Base-by-base conservation (phyloP, 2,113 vertebrate genomes). In the Microtus richardsoni region DNA sequence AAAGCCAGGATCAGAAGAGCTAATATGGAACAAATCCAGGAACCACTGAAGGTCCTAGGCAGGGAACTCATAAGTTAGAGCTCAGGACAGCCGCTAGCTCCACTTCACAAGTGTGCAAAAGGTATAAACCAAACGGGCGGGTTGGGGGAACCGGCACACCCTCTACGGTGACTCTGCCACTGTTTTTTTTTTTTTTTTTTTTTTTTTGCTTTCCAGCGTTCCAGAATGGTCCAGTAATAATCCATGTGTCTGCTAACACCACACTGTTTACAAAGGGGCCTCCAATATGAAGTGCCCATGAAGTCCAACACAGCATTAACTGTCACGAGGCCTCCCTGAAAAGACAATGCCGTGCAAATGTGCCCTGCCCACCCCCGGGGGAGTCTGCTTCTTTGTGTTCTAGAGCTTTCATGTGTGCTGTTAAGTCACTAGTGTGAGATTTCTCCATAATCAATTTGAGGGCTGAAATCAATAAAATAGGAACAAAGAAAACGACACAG, bases 281-380 rank as follows among this genome's bases (percentile, higher is more conserved):
- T 93, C 77, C 80, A 84, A 92, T 49, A 85, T 6, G 78, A 44
- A 82, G 49, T 91, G 82, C 33, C 82, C 94, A 11, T 92, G 44
- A 58, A 82, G 52, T 82, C 68, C 89, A 96, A 75, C 58, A 91
- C 93, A 88, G n/a, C 17, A 89, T 60, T 66, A 96, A 80, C 88
- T 88, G 86, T 78, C 58, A 87, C 44, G 71, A 64, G 82, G n/a
- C 47, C 30, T 91, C 54, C 62, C 44, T 88, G 3, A 41, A 82
- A 41, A 58, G 93, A 80, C 11, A 90, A 16, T 49, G 73, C 64
- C 71, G n/a, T 74, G 49, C 8, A 74, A 3, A 75, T 41, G 66
- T 39, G 64, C 74, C 62, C 0, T 79, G 64, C 5, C 19, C 39
- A 80, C 41, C 3, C 33, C 85, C n/a, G 66, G 19, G 24, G 14